phyloP scores from a whole-genome alignment of 2,888 invertebrate species.

The Nasonia oneida region DNA sequence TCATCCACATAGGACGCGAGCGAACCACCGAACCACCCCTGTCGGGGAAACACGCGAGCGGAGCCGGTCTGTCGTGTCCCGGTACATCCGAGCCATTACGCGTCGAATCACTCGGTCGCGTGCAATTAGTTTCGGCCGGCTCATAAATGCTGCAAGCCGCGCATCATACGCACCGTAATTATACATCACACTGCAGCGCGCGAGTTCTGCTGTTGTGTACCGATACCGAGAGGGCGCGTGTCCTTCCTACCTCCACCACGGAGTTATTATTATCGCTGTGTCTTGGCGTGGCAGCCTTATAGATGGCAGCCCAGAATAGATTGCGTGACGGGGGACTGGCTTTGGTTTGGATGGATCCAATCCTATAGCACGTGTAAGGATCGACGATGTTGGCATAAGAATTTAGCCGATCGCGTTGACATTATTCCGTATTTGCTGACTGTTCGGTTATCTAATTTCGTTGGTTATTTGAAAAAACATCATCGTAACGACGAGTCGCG shows the following conservation, averaged over 20 bases:
- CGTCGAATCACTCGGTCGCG: slow-evolving; percentile 51
- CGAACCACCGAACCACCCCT: too few species aligned
- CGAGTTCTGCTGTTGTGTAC: neutral
- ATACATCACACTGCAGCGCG: neutral
- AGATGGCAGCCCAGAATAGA: neutral
- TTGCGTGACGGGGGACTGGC: neutral
- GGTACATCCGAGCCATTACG: slow-evolving; percentile 33
- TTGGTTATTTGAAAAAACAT: neutral
- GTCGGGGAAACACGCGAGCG: neutral
- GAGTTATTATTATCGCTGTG: neutral
- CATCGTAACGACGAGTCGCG: neutral
- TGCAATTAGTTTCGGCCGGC: slow-evolving; percentile 32
- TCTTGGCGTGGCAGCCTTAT: neutral
- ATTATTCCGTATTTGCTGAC: neutral
- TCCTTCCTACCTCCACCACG: neutral
- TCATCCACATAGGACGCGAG: neutral
- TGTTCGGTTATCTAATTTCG: neutral
- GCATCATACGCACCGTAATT: neutral
- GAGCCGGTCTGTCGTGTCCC: neutral
- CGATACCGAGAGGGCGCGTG: neutral
- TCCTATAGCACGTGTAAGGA: neutral
- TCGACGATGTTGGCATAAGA: neutral
- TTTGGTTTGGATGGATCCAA: slow-evolving; percentile 11
- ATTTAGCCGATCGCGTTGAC: too few species aligned
- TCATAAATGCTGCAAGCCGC: slow-evolving; percentile 36